Percentiles rank a stretch among this genome's conserved stretches.
These are phyloP conservation scores for Chorisops tibialis DNA, from an alignment of 2,888 invertebrate genomes.

Conservation along the genomic window DNA sequence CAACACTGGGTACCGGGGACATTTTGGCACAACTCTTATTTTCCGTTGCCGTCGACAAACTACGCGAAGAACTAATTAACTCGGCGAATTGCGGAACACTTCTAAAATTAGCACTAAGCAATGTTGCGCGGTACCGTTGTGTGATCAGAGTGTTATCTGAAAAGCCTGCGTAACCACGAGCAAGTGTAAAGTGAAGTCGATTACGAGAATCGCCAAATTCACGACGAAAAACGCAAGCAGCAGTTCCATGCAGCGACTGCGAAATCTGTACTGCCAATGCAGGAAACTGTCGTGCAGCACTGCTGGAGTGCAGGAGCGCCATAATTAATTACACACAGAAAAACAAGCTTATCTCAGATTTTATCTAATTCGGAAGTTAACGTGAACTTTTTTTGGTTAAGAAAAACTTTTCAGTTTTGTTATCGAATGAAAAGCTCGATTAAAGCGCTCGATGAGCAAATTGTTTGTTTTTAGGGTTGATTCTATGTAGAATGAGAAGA, in stretches of 20 bases:
- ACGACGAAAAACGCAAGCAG: slow-evolving; percentile 5
- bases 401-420: too few species aligned
- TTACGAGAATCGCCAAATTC: slow-evolving; percentile 7
- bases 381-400: too few species aligned
- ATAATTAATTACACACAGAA: too few species aligned
- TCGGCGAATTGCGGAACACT: not conserved
- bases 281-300: not conserved
- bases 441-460: too few species aligned
- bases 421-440: too few species aligned
- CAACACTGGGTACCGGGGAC: slow-evolving; percentile 43
- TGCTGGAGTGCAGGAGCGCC: not conserved
- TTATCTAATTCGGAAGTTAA: too few species aligned
- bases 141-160: slow-evolving; percentile 1
- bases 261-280: not conserved
- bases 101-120: not conserved
- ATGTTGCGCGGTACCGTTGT: not conserved
- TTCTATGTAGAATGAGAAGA: too few species aligned
- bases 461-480: too few species aligned
- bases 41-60: not conserved
- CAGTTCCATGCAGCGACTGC: slow-evolving; percentile 8
- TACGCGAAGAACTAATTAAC: not conserved
- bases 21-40: not conserved
- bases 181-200: slow-evolving; percentile 18
- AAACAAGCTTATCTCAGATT: too few species aligned
- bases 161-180: slow-evolving; percentile 11